phyloP scores from a whole-genome alignment of 2,113 vertebrate genomes.

The Corydoras sp. region DNA sequence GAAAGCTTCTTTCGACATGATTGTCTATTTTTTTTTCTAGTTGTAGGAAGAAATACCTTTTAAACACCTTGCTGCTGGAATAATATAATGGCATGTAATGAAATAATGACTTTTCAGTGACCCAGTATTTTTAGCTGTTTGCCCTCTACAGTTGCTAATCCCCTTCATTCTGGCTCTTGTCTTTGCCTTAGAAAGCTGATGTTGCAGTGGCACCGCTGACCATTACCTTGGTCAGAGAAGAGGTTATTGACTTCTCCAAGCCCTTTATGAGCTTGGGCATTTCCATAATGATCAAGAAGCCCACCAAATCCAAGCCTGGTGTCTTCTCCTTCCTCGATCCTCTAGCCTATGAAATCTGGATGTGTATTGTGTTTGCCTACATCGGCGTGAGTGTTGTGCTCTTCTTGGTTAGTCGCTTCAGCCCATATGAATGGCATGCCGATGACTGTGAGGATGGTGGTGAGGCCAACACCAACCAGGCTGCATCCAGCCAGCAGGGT shows the following conservation, averaged over 20 bases:
- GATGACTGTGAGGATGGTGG: constrained; percentile 88
- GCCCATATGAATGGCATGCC: constrained; percentile 95
- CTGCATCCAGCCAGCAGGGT: constrained; percentile 64
- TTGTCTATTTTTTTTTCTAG: too few species aligned
- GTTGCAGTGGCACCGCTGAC: constrained; percentile 94
- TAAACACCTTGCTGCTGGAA: too few species aligned
- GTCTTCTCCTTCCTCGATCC: constrained; percentile 98
- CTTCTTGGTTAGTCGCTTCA: constrained; percentile 97
- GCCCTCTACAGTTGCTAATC: too few species aligned
- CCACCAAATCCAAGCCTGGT: constrained; percentile 95
- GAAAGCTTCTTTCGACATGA: too few species aligned
- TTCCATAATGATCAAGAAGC: constrained; percentile 99
- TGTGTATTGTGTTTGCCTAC: constrained; percentile 99
- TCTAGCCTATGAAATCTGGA: constrained; percentile 98
- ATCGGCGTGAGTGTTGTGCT: constrained; percentile 98
- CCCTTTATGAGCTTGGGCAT: constrained; percentile 98
- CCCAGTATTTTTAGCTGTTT: not conserved
- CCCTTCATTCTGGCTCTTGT: not conserved
- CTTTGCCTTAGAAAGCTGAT: constrained; percentile 79
- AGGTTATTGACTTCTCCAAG: constrained; percentile 99
- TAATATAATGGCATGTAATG: too few species aligned
- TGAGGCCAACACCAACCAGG: constrained; percentile 71
- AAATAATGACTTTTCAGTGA: too few species aligned
- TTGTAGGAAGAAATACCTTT: too few species aligned
- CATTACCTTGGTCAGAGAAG: constrained; percentile 94